Evolutionary conservation across 1,140 invertebrate species (phyloP).

Genomic region (Drosophila subobscura): DNA sequence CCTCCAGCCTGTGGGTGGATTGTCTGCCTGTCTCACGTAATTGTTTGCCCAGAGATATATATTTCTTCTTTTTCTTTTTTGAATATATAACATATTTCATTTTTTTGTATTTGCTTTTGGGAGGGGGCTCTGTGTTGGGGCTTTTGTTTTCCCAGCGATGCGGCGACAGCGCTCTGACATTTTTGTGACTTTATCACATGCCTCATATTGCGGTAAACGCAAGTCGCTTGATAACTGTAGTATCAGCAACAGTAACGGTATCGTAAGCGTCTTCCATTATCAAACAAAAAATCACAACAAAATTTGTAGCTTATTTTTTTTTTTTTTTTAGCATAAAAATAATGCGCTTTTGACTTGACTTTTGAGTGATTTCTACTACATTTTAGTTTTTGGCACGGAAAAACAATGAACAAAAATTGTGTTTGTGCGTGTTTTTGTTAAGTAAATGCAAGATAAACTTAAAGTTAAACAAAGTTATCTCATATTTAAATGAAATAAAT

Average conservation of each 20-base stretch:
- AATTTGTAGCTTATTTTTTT: constrained; percentile 13
- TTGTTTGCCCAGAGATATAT: constrained; percentile 76
- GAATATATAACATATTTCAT: constrained; percentile 22
- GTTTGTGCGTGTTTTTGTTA: constrained; percentile 9
- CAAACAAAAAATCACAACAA: constrained; percentile 35
- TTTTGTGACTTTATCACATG: constrained; percentile 82
- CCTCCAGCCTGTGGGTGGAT: not conserved
- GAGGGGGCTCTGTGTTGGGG: constrained; percentile 20
- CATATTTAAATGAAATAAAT: constrained; percentile 39
- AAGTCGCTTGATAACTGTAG: constrained; percentile 3
- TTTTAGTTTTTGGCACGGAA: not conserved
- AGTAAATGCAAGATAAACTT: constrained; percentile 19
- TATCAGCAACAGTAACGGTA: constrained; percentile 10
- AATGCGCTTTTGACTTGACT: constrained; percentile 19
- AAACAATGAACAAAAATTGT: not conserved
- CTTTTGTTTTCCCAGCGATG: constrained; percentile 76
- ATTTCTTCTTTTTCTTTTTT: constrained; percentile 46
- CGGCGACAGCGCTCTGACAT: constrained; percentile 66
- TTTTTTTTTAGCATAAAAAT: constrained; percentile 14
- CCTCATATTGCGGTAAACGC: constrained; percentile 76
- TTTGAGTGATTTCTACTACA: constrained; percentile 7
- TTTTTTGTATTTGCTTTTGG: constrained; percentile 67
- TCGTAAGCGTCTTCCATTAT: constrained; percentile 35
- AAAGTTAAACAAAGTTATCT: constrained; percentile 27
- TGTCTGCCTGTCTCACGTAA: constrained; percentile 67